Evolutionary conservation across 2,888 invertebrate species (phyloP), one percentile per base, ranked within the genome.

Genomic region (Tachina grossa): DNA sequence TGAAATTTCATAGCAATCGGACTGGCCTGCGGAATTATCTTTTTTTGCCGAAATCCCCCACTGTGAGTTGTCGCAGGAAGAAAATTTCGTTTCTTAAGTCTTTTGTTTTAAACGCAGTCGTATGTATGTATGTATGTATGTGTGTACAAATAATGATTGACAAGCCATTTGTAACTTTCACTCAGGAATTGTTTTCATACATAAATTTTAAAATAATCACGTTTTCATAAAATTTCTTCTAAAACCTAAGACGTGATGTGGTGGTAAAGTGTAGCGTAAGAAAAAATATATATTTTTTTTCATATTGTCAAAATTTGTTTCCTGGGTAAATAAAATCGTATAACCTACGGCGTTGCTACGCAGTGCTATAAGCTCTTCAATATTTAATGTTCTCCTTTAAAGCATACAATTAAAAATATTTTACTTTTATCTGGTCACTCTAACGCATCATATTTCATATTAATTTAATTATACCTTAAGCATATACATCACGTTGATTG

Each of bases 401-500:
- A 14, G 41, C 9, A 39, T 16, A 47, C 14, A 47, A 47, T 59
- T 39, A 16, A 11, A 59, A 59, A 61, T 11, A 14, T 14, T 57
- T 57, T 55, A 31, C 19, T 22, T 45, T 49, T 59, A 6, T 51
- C 31, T 31, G 31, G 5, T 31, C 55, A 10, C 69, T 9, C 14
- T 19, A 41, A 55, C 22, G 10, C 45, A 51, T 75, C 53, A 53
- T 45, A 14, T 75, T 75, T 55, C 8, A 81, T 19, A 55, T 53
- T 59, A 45, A 45, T 66, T 45, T 78, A 72, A 78, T 83, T 78
- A 78, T 9, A 71, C 3, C 19, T 74, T 61, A 39, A n/a, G 59
- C 59, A 22, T 45, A 77, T 83, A 78, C 78, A 78, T 83, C 83
- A 83, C 77, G 66, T 59, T 66, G 65, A 74, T 83, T 72, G 65